phyloP scores from a whole-genome alignment of 23 tunicate species.

The Diplosoma virens region DNA sequence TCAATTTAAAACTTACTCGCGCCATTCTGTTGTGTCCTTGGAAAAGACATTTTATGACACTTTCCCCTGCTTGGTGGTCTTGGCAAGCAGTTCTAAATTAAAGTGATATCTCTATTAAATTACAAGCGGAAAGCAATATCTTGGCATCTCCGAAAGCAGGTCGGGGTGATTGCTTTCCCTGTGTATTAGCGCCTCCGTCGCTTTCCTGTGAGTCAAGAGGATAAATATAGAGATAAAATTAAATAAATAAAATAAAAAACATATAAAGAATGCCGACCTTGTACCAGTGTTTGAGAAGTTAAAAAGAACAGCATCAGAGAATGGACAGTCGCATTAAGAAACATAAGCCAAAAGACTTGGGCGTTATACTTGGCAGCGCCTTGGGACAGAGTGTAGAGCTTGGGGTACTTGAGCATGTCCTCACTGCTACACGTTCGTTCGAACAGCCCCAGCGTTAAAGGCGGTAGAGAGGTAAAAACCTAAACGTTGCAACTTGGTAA shows the following conservation, averaged over 20 bases:
- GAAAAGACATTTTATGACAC: too few relatives aligned
- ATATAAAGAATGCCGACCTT: slow-evolving; percentile 36
- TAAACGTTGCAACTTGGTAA: slow-evolving; percentile 33
- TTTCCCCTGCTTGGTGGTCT: too few relatives aligned
- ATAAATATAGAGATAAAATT: too few relatives aligned
- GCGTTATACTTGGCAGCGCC: slow-evolving; percentile 80
- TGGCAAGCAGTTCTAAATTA: too few relatives aligned
- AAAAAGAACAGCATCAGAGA: slow-evolving; percentile 77
- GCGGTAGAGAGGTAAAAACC: slow-evolving; percentile 96
- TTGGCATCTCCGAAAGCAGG: too few relatives aligned
- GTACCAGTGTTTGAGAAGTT: slow-evolving; percentile 29
- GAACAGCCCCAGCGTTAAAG: slow-evolving; percentile 82
- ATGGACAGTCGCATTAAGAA: slow-evolving; percentile 83
- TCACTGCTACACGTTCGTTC: slow-evolving; percentile 88
- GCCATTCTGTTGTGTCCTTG: too few relatives aligned
- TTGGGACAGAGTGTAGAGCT: slow-evolving; percentile 83
- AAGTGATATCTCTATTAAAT: too few relatives aligned
- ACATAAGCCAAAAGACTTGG: slow-evolving; percentile 96
- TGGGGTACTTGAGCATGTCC: slow-evolving; percentile 84
- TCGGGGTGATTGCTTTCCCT: too few relatives aligned
- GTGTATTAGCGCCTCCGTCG: too few relatives aligned
- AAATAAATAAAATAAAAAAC: neutral
- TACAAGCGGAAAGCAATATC: too few relatives aligned
- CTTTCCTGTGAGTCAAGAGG: too few relatives aligned
- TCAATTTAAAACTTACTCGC: too few relatives aligned